Evolutionary conservation across 2,113 vertebrate genomes (phyloP).

Genomic region (Butorides virescens): DNA sequence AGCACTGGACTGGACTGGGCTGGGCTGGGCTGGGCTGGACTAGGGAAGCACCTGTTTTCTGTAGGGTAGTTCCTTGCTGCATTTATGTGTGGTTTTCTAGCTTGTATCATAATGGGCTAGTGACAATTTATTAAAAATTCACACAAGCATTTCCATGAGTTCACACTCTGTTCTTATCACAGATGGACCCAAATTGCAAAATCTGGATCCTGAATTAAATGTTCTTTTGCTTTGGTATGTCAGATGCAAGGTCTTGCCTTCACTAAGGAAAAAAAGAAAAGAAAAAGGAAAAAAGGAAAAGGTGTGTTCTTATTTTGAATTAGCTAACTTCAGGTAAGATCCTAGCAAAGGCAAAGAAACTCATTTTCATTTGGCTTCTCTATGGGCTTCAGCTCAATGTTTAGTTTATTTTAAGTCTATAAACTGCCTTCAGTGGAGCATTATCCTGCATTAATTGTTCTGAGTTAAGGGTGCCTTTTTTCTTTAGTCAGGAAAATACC

Average conservation of each 20-base stretch:
- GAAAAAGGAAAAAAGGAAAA: background rate
- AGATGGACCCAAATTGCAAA: constrained; percentile 44
- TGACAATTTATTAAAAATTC: constrained; percentile 55
- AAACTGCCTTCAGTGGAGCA: background rate
- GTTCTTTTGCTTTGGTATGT: constrained; percentile 17
- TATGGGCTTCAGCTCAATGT: background rate
- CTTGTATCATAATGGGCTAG: background rate
- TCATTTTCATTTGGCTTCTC: background rate
- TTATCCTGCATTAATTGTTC: background rate
- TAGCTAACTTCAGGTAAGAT: background rate
- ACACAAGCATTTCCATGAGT: constrained; percentile 17
- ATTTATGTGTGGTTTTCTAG: background rate
- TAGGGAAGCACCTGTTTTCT: background rate
- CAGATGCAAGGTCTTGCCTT: constrained; percentile 1
- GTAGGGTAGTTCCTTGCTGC: background rate
- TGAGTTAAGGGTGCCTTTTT: background rate
- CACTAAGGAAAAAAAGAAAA: background rate
- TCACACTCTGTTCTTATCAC: constrained; percentile 55
- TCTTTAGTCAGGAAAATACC: background rate
- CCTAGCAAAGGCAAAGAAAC: background rate
- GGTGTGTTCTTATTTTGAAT: background rate
- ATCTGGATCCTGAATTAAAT: constrained; percentile 50
- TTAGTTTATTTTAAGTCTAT: background rate
- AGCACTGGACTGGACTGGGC: background rate
- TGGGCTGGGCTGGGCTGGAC: background rate